Percentiles rank a stretch among this genome's conserved stretches.
Evolutionary conservation across 2,888 invertebrate species (phyloP).

Genomic region (Coremacera marginata): DNA sequence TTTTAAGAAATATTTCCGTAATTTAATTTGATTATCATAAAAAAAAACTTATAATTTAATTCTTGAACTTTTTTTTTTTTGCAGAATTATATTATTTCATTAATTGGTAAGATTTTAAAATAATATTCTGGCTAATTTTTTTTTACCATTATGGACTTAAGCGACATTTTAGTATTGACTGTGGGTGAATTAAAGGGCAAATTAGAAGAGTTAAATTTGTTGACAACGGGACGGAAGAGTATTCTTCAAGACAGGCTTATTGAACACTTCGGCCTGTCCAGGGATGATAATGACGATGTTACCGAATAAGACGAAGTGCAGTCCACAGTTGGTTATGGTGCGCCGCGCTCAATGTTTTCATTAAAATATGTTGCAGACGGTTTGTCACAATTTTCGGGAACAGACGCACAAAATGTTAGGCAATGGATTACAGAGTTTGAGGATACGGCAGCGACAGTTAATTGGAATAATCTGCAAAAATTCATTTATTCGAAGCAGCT

Average conservation of each 20-base stretch:
- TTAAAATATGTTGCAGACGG: conserved; percentile 30
- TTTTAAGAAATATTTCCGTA: too few relatives aligned
- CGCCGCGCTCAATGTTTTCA: background rate
- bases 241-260: background rate
- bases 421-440: conserved; percentile 41
- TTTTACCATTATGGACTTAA: too few relatives aligned
- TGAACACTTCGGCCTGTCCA: conserved; percentile 1
- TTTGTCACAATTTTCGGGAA: conserved; percentile 23
- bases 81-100: too few relatives aligned
- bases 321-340: background rate
- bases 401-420: conserved; percentile 5
- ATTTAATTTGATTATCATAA: too few relatives aligned
- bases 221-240: background rate
- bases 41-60: too few relatives aligned
- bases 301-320: background rate
- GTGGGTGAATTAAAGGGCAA: background rate
- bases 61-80: too few relatives aligned
- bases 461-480: conserved; percentile 42
- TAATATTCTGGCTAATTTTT: too few relatives aligned
- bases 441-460: conserved; percentile 35
- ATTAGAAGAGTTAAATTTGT: background rate
- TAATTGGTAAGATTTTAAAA: too few relatives aligned
- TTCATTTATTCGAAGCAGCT: conserved; percentile 37
- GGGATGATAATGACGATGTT: background rate
- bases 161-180: background rate